Percentiles rank a stretch among this genome's conserved stretches.
phyloP scores from a whole-genome alignment of 2,888 invertebrate genomes.

The Caradrina clavipalpis region DNA sequence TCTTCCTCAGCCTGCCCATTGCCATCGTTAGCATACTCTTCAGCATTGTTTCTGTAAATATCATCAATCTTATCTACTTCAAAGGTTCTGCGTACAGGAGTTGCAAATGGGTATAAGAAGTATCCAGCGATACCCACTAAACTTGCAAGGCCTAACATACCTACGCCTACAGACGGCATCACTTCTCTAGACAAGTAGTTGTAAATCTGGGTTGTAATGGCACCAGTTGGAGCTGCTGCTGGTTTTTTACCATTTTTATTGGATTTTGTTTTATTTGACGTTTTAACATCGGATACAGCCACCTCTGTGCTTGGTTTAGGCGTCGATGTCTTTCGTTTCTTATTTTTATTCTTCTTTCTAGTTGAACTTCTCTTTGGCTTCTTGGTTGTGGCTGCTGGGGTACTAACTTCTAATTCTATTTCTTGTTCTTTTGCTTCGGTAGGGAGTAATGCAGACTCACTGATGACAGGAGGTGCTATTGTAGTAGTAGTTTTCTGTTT shows the following conservation, averaged over 20 bases:
- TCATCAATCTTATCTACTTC: constrained; percentile 92
- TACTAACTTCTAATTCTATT: constrained; percentile 87
- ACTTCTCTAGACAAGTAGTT: constrained; percentile 95
- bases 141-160: constrained; percentile 94
- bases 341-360: constrained; percentile 91
- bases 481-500: constrained; percentile 79
- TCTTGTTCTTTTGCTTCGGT: constrained; percentile 88
- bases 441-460: constrained; percentile 84
- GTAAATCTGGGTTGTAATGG: constrained; percentile 94
- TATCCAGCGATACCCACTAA: constrained; percentile 94
- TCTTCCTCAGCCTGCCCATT: constrained; percentile 95
- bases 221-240: constrained; percentile 81
- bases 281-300: constrained; percentile 82
- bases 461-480: constrained; percentile 75
- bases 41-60: constrained; percentile 92
- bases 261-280: constrained; percentile 90
- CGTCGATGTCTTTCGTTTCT: constrained; percentile 90
- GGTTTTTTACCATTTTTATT: constrained; percentile 83
- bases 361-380: constrained; percentile 85
- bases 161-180: constrained; percentile 95
- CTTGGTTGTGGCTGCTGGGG: constrained; percentile 86
- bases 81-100: constrained; percentile 92
- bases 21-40: constrained; percentile 92
- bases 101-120: constrained; percentile 94
- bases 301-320: constrained; percentile 79